Conservation (phyloP, 2,113 vertebrate species). For the Calyptomena viridis region DNA sequence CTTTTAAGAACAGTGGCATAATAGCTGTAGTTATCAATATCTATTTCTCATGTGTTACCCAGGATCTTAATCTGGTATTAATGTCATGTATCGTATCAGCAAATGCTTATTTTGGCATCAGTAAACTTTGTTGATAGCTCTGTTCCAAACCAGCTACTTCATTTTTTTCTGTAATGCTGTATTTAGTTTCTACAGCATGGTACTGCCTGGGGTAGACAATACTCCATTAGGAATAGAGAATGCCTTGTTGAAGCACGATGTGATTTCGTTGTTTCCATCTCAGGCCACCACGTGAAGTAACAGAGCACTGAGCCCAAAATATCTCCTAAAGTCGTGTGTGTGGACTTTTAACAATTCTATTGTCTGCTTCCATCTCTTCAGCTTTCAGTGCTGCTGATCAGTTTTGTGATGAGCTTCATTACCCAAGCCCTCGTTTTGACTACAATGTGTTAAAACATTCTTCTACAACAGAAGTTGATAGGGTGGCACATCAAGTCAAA, state of each 20-base stretch:
- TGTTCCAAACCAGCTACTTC: not conserved
- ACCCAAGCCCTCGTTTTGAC: not conserved
- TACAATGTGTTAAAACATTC: not conserved
- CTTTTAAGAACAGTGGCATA: not conserved
- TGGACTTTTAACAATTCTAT: not conserved
- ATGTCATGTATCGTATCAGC: not conserved
- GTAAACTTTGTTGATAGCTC: not conserved
- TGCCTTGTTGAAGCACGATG: not conserved
- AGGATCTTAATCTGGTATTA: not conserved
- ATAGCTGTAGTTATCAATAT: not conserved
- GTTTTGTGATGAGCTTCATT: not conserved
- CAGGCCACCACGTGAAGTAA: not conserved
- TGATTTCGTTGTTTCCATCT: not conserved
- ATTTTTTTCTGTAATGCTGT: not conserved
- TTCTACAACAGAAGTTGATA: not conserved
- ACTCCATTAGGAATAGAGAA: not conserved
- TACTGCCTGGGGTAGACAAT: not conserved
- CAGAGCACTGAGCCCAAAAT: not conserved
- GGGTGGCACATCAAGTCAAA: not conserved
- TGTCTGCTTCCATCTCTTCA: not conserved
- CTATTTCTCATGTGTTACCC: not conserved
- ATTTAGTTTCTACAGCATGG: not conserved
- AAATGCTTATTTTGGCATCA: not conserved
- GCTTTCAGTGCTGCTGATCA: not conserved
- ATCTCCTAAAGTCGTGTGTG: not conserved